Base-by-base conservation (phyloP, 2,888 invertebrate species). In the Bugula neritina region DNA sequence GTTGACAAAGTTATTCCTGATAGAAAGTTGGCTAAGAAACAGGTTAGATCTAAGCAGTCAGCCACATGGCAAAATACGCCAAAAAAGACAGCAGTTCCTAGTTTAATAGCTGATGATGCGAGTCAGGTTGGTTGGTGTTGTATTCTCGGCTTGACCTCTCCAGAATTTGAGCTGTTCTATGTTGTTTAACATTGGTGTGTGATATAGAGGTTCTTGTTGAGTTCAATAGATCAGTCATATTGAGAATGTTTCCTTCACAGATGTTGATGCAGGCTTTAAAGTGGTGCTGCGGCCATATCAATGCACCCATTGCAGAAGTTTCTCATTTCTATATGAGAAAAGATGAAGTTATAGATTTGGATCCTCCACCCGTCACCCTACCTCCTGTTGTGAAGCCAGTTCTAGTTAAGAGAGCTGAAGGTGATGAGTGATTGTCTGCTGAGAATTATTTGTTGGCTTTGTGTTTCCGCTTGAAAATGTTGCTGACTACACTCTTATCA, bases 111-210 rank as follows among this genome's bases (percentile, higher is more conserved):
- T 17, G 63, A 63, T 63, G 63, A 63, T 29, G 21, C 63, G 2
- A 63, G 10, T 43, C 43, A 63, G 63, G 63, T 63, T 63, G 2
- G 63, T 63, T 63, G 43, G 43, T 43, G 43, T 5, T 43, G 5
- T n/a, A n/a, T n/a, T n/a, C n/a, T n/a, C n/a, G n/a, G n/a, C n/a
- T n/a, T n/a, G n/a, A n/a, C n/a, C n/a, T n/a, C n/a, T n/a, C n/a
- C n/a, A n/a, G n/a, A n/a, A n/a, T n/a, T n/a, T n/a, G n/a, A n/a
- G n/a, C n/a, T n/a, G n/a, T n/a, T n/a, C n/a, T n/a, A n/a, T n/a
- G n/a, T n/a, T n/a, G n/a, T n/a, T n/a, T n/a, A n/a, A n/a, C n/a
- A n/a, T n/a, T n/a, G n/a, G n/a, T n/a, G n/a, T n/a, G n/a, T n/a
- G n/a, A n/a, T n/a, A n/a, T n/a, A n/a, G n/a, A n/a, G n/a, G n/a